These are phyloP conservation scores for Acrocephalus scirpaceus DNA, from an alignment of 2,797 vertebrate species.

Conservation along the genomic window DNA sequence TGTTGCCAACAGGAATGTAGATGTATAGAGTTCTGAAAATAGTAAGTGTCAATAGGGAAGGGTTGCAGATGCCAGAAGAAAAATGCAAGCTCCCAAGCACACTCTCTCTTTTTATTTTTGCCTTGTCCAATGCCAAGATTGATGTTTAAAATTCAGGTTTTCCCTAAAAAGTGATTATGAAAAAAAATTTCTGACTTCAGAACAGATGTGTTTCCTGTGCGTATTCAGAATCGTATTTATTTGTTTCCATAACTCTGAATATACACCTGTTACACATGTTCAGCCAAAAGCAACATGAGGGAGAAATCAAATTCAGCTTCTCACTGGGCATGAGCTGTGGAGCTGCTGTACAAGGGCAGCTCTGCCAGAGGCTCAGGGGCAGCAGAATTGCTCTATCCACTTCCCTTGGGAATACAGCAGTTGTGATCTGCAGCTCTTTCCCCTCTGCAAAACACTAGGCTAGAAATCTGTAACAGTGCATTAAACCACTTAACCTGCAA, in stretches of 20 bases:
- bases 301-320: background rate
- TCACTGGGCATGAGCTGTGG: rapidly evolving
- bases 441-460: background rate
- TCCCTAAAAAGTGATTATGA: background rate
- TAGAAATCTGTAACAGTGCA: background rate
- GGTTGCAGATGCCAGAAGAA: constrained; percentile 39
- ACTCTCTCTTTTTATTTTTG: constrained; percentile 28
- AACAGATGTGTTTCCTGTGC: background rate
- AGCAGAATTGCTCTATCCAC: background rate
- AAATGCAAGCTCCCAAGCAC: constrained; percentile 16
- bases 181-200: background rate
- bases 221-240: background rate
- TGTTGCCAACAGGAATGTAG: constrained; percentile 36
- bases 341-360: background rate
- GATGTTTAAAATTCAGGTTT: constrained; percentile 4
- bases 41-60: constrained; percentile 24
- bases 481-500: background rate
- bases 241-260: background rate
- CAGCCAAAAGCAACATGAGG: background rate
- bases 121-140: background rate
- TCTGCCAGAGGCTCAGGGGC: background rate
- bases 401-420: background rate
- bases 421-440: background rate
- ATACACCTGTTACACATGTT: background rate
- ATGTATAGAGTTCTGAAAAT: constrained; percentile 49